These are phyloP conservation scores for Drosophila lini DNA, from an alignment of 1,140 invertebrate genomes.

Conservation along the genomic window DNA sequence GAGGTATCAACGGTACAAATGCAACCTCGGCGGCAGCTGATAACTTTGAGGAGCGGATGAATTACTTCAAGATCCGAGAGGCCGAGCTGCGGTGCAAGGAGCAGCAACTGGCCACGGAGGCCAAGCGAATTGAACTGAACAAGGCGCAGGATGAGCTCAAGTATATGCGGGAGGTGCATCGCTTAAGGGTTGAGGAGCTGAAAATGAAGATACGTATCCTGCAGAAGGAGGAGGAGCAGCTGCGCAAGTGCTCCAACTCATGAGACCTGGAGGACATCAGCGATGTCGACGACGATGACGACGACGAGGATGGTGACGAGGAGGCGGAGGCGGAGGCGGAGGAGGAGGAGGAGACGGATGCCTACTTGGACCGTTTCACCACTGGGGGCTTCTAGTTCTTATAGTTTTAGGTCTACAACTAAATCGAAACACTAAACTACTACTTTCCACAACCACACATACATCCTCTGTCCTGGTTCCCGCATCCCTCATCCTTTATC, in stretches of 20 bases:
- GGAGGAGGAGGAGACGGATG: constrained; percentile 3
- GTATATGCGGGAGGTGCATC: constrained; percentile 78
- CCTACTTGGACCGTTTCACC: constrained; percentile 27
- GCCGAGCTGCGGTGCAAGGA: constrained; percentile 81
- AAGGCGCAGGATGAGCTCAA: constrained; percentile 80
- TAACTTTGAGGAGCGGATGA: constrained; percentile 79
- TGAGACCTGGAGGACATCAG: constrained; percentile 76
- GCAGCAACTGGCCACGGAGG: constrained; percentile 72
- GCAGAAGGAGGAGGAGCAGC: constrained; percentile 80
- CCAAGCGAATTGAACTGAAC: constrained; percentile 76
- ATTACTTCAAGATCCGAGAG: constrained; percentile 78
- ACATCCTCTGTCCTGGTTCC: not conserved
- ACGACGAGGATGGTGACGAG: not conserved
- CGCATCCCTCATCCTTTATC: not conserved
- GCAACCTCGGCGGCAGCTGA: constrained; percentile 32
- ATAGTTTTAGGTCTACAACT: constrained; percentile 13
- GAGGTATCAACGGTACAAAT: not conserved
- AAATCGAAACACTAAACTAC: not conserved
- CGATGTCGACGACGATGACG: constrained; percentile 33
- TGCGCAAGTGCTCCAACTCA: constrained; percentile 65
- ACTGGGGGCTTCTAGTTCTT: constrained; percentile 36
- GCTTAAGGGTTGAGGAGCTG: constrained; percentile 76
- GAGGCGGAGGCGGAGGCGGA: constrained; percentile 8
- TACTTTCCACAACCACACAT: not conserved
- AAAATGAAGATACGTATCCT: constrained; percentile 83